Conservation (phyloP, 2,888 invertebrate genomes). For the Ectropis crepuscularia region DNA sequence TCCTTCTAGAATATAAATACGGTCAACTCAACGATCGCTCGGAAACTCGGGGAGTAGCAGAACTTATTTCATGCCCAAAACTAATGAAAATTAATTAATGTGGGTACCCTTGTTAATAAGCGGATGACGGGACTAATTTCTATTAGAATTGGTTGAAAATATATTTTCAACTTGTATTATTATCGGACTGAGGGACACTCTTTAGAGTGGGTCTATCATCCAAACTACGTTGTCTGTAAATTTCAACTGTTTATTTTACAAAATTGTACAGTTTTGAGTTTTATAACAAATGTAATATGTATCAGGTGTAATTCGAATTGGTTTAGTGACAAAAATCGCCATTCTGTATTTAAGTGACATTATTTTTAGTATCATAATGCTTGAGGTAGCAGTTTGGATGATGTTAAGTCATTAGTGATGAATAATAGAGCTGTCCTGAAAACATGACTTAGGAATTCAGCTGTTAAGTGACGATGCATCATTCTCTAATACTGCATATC, state of each 20-base stretch:
- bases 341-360: background rate
- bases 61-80: slow-evolving; percentile 81
- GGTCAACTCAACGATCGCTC: slow-evolving; percentile 49
- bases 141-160: slow-evolving; percentile 33
- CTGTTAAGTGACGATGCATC: slow-evolving; percentile 85
- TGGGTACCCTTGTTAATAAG: slow-evolving; percentile 79
- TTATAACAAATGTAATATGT: background rate
- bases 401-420: slow-evolving; percentile 78
- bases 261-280: background rate
- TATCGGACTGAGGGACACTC: slow-evolving; percentile 50
- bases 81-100: slow-evolving; percentile 73
- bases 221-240: slow-evolving; percentile 67
- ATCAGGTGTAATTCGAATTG: background rate
- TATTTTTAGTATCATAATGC: background rate
- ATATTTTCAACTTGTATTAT: slow-evolving; percentile 29
- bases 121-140: slow-evolving; percentile 75
- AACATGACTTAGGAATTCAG: slow-evolving; percentile 82
- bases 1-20: slow-evolving; percentile 57
- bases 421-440: slow-evolving; percentile 84
- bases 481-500: slow-evolving; percentile 84
- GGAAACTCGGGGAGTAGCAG: slow-evolving; percentile 70
- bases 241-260: background rate
- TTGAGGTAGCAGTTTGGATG: slow-evolving; percentile 72
- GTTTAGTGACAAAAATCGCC: background rate
- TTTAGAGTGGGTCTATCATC: slow-evolving; percentile 73